Conservation (phyloP, 2,113 vertebrate species). For the Edolisoma coerulescens region DNA sequence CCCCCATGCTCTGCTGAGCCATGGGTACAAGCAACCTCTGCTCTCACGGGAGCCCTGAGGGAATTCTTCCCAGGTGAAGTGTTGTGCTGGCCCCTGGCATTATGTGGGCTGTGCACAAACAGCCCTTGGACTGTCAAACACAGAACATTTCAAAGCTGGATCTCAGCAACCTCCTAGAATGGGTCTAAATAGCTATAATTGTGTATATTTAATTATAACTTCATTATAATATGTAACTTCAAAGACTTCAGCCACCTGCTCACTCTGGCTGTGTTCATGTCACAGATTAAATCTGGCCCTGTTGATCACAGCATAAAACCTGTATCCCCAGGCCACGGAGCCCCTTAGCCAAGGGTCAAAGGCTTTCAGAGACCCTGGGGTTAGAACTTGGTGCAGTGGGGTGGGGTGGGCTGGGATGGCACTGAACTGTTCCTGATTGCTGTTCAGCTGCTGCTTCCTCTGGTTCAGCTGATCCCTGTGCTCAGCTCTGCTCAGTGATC, state of each 20-base stretch:
- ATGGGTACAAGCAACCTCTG: not conserved
- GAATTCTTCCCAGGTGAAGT: not conserved
- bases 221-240: not conserved
- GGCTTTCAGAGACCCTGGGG: not conserved
- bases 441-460: not conserved
- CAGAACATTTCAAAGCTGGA: not conserved
- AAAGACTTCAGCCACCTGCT: not conserved
- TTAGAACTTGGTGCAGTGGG: not conserved
- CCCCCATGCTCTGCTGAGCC: not conserved
- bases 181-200: not conserved
- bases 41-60: not conserved
- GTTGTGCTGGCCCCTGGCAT: not conserved
- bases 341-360: not conserved
- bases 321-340: not conserved
- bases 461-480: not conserved
- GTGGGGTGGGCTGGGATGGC: not conserved
- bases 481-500: not conserved
- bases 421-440: not conserved
- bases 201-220: not conserved
- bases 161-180: not conserved
- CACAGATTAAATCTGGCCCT: not conserved
- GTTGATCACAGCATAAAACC: not conserved
- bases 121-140: not conserved
- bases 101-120: not conserved
- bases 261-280: not conserved